A percentile compares a stretch with the other conserved stretches of the same genome.
phyloP scores from a whole-genome alignment of 2,797 vertebrate genomes.

The Danio choprae region DNA sequence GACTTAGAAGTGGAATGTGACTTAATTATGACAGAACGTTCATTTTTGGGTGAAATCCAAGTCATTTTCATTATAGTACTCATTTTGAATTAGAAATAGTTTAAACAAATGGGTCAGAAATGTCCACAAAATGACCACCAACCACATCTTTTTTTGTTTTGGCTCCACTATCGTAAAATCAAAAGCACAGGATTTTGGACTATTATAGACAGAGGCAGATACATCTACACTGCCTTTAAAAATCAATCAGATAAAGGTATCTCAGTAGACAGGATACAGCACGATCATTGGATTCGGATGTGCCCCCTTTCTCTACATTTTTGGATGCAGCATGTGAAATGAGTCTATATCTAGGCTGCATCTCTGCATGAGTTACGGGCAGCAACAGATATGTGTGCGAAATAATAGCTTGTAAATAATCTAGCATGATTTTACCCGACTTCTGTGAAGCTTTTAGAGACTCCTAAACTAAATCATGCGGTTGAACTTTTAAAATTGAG shows the following conservation, averaged over 20 bases:
- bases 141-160: not conserved
- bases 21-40: too few relatives aligned
- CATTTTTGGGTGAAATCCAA: too few relatives aligned
- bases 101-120: too few relatives aligned
- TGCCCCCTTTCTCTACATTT: not conserved
- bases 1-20: too few relatives aligned
- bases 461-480: slow-evolving; percentile 17
- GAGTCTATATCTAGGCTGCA: not conserved
- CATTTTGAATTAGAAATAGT: too few relatives aligned
- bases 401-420: slow-evolving; percentile 28
- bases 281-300: slow-evolving; percentile 7
- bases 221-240: not conserved
- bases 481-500: slow-evolving; percentile 28
- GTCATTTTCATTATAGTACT: too few relatives aligned
- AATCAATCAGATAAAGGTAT: not conserved
- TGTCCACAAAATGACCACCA: not conserved
- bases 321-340: not conserved
- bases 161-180: not conserved
- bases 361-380: not conserved
- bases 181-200: not conserved
- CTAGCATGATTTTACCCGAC: not conserved
- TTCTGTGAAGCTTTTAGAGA: slow-evolving; percentile 28
- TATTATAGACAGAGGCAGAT: not conserved
- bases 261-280: not conserved
- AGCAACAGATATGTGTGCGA: not conserved